These are phyloP conservation scores for Bombycilla garrulus DNA, from an alignment of 2,113 vertebrate species.

Conservation along the genomic window DNA sequence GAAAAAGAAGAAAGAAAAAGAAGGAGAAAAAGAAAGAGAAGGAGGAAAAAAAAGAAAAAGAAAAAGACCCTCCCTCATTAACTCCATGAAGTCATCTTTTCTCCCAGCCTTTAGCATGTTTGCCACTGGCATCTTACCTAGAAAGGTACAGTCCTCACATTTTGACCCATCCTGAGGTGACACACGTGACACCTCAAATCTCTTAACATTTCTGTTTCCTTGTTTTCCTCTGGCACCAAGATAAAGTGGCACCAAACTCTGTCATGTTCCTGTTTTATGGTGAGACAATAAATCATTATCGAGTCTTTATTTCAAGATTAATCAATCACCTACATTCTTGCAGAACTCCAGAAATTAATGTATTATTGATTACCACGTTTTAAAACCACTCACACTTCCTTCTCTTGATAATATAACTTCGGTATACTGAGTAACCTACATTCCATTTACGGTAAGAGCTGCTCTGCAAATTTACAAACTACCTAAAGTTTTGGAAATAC, in stretches of 20 bases:
- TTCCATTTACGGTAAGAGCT: neutral
- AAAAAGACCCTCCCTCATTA: neutral
- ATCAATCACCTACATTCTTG: neutral
- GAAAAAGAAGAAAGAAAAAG: no score
- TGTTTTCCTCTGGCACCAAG: neutral
- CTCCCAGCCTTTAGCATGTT: neutral
- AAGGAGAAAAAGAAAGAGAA: rapidly evolving
- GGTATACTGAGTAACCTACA: neutral
- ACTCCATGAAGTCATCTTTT: neutral
- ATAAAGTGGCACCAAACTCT: neutral
- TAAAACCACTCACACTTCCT: neutral
- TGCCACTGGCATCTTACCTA: neutral
- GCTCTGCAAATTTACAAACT: neutral
- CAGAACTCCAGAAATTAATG: neutral
- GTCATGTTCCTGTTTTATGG: neutral
- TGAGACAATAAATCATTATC: neutral
- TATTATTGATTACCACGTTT: neutral
- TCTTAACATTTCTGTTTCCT: neutral
- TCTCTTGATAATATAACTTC: neutral
- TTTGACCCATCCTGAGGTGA: neutral
- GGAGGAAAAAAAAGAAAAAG: rapidly evolving
- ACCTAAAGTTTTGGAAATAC: neutral
- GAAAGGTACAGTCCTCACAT: neutral
- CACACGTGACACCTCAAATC: neutral
- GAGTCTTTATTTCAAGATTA: neutral